phyloP scores from a whole-genome alignment of 2,797 vertebrate species.

The Hephaestus fuliginosus region DNA sequence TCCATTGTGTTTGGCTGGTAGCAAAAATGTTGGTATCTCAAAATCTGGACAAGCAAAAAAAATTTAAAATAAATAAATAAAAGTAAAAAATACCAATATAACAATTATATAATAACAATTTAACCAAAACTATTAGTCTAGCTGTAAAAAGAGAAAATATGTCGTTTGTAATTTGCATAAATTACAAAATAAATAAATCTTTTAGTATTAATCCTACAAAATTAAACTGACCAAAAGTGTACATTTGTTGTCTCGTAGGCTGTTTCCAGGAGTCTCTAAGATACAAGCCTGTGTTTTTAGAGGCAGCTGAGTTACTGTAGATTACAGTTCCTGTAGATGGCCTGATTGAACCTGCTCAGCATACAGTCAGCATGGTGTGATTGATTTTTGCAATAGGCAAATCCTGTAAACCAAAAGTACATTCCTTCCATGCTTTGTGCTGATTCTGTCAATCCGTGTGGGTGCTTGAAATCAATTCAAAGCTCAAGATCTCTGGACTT shows the following conservation, averaged over 20 bases:
- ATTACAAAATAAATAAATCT: not conserved
- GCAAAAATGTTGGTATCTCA: not conserved
- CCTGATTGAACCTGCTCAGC: constrained; percentile 18
- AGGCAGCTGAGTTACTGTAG: not conserved
- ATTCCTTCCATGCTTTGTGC: constrained; percentile 13
- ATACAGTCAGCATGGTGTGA: not conserved
- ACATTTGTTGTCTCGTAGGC: not conserved
- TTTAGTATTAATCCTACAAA: not conserved
- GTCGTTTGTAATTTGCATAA: not conserved
- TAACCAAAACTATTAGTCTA: not conserved
- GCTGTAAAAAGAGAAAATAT: not conserved
- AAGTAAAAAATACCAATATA: too few species aligned
- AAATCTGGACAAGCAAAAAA: not conserved
- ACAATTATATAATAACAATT: too few species aligned
- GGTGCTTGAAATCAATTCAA: constrained; percentile 35
- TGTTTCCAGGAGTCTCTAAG: not conserved
- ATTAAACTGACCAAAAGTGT: not conserved
- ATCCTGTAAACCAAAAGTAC: constrained; percentile 17
- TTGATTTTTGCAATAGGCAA: constrained; percentile 14
- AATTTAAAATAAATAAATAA: too few species aligned
- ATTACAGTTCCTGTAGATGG: constrained; percentile 13
- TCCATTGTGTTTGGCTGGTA: not conserved
- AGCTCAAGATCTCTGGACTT: constrained; percentile 44
- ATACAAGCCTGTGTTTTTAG: constrained; percentile 19
- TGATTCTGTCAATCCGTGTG: constrained; percentile 24